Conservation (phyloP, 2,797 vertebrate species). For the Aulostomus chinensis region DNA sequence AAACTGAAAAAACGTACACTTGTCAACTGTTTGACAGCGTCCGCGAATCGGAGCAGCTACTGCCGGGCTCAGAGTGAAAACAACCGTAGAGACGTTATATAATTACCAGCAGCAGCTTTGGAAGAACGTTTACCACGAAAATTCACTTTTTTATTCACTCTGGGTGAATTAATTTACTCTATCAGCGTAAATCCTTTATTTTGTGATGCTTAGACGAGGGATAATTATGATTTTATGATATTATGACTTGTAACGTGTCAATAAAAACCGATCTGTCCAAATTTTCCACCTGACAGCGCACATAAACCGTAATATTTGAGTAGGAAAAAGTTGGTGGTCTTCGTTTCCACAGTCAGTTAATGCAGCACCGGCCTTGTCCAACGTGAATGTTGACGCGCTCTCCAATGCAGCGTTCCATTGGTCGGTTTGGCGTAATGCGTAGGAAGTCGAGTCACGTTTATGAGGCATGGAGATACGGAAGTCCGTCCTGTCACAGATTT, state of each 20-base stretch:
- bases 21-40: neutral
- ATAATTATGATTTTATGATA: no score
- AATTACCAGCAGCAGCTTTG: no score
- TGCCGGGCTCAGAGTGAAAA: neutral
- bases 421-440: constrained; percentile 17
- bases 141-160: no score
- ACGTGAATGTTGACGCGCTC: constrained; percentile 33
- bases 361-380: constrained; percentile 1
- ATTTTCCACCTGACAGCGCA: accelerated
- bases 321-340: accelerated
- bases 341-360: accelerated
- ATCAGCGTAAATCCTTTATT: no score
- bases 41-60: neutral
- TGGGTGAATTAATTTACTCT: no score
- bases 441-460: constrained; percentile 66
- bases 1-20: neutral
- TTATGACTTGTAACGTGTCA: no score
- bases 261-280: no score
- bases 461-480: constrained; percentile 61
- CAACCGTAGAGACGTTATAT: no score
- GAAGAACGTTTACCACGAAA: no score
- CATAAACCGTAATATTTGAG: accelerated
- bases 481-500: constrained; percentile 12
- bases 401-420: constrained; percentile 42
- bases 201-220: no score